phyloP scores from a whole-genome alignment of 1,140 invertebrate genomes.

The Oryctes rhinoceros region DNA sequence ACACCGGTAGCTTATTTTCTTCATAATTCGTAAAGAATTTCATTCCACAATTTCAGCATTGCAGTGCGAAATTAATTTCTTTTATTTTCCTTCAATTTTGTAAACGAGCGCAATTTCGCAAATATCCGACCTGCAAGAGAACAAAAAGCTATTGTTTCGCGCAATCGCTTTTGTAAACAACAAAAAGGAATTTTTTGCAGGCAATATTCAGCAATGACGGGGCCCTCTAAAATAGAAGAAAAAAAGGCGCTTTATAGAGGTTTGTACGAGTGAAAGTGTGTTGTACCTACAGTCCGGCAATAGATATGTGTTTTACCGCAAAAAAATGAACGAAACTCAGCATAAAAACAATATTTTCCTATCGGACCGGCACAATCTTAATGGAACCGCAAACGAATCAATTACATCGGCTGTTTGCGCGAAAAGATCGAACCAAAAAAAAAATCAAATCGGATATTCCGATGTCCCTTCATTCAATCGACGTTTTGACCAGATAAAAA shows the following conservation, averaged over 20 bases:
- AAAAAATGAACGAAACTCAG: constrained; percentile 2
- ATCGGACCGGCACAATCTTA: constrained; percentile 20
- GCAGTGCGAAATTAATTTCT: not conserved
- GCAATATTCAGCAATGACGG: not conserved
- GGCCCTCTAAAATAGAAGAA: not conserved
- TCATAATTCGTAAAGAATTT: no score
- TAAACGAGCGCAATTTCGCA: not conserved
- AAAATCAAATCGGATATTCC: constrained; percentile 35
- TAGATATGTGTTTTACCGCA: not conserved
- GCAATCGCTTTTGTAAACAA: not conserved
- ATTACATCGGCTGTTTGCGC: not conserved
- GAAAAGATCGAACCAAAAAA: not conserved
- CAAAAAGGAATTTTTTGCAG: not conserved
- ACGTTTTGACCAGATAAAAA: not conserved
- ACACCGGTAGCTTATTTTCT: no score
- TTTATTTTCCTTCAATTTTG: not conserved
- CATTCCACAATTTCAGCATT: no score
- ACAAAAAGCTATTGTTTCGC: constrained; percentile 13
- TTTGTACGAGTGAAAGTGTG: not conserved
- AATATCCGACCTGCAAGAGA: not conserved
- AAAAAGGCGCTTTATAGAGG: not conserved
- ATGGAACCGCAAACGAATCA: constrained; percentile 32
- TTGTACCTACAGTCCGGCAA: not conserved
- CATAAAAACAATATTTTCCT: constrained; percentile 28
- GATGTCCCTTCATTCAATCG: not conserved